Evolutionary conservation across 2,888 invertebrate genomes (phyloP), one percentile per base, ranked within the genome.

Genomic region (Dioctria rufipes): DNA sequence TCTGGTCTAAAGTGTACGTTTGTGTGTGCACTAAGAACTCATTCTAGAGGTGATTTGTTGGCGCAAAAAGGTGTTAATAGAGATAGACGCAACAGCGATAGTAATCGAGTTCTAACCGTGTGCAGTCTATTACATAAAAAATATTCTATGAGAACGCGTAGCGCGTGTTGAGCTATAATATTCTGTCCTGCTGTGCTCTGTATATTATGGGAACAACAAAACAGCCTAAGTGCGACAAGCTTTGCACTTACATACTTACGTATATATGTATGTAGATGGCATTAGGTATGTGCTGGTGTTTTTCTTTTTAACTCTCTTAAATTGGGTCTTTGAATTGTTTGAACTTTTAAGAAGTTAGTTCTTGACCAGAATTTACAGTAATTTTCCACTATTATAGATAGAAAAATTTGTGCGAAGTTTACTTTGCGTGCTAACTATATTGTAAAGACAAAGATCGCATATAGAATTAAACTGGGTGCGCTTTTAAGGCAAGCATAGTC

Each of bases 311-410:
- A 58, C 54, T 39, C 42, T 25, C 25, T 25, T 51, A 77, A 82
- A 83, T 82, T 80, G 80, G 82, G 83, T 83, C 83, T 83, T 60
- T 80, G 82, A 80, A 81, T 78, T 80, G 82, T 82, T 83, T 83
- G 83, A 83, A 84, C 83, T 83, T 83, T 83, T 83, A 82, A 84
- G 83, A 83, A 81, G 83, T 83, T 81, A 82, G 84, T 83, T 84
- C 84, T 84, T 84, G 84, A 84, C 84, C 84, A 84, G 82, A 84
- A 82, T 84, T 83, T 83, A 58, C 67, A 58, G 66, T 58, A 78
- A 78, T 78, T 67, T 25, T 66, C 66, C 54, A 67, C 66, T 58
- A 58, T 79, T 54, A 60, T 42, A 67, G 67, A 39, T 58, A 67
- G 67, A 69, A 54, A 11, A 58, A 42, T 69, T 67, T 58, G 25